phyloP scores from a whole-genome alignment of 1,140 invertebrate species.

The Ceratitis capitata region DNA sequence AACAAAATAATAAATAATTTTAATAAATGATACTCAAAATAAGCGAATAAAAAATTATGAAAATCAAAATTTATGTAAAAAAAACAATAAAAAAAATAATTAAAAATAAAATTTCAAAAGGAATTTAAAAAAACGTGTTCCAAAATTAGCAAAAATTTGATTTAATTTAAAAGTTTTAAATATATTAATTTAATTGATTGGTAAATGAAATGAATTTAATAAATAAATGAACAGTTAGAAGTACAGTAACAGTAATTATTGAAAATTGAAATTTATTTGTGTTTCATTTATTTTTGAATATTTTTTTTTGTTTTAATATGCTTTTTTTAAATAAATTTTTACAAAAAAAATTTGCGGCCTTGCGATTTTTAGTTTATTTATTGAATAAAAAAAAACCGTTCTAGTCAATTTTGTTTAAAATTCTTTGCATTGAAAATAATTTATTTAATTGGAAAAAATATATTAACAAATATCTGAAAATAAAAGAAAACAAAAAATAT shows the following conservation, averaged over 20 bases:
- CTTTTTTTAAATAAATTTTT: background rate
- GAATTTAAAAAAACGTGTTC: background rate
- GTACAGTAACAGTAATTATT: too few relatives aligned
- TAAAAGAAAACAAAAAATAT: background rate
- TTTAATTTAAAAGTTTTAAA: background rate
- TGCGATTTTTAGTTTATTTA: background rate
- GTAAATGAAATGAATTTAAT: background rate
- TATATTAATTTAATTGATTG: background rate
- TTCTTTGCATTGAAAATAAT: background rate
- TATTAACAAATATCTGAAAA: too few relatives aligned
- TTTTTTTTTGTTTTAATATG: background rate
- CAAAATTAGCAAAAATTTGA: background rate
- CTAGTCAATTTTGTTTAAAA: conserved; percentile 29
- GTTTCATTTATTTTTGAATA: background rate
- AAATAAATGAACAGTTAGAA: background rate
- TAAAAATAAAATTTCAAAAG: background rate
- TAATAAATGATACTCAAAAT: background rate
- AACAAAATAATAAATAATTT: background rate
- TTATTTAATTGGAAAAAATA: too few relatives aligned
- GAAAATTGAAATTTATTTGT: background rate
- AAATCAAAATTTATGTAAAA: too few relatives aligned
- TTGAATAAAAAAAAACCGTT: background rate
- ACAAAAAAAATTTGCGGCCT: background rate
- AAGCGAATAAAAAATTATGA: background rate
- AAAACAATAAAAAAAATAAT: background rate